Evolutionary conservation across 2,113 vertebrate genomes (phyloP).

Genomic region (Xiphophorus maculatus): DNA sequence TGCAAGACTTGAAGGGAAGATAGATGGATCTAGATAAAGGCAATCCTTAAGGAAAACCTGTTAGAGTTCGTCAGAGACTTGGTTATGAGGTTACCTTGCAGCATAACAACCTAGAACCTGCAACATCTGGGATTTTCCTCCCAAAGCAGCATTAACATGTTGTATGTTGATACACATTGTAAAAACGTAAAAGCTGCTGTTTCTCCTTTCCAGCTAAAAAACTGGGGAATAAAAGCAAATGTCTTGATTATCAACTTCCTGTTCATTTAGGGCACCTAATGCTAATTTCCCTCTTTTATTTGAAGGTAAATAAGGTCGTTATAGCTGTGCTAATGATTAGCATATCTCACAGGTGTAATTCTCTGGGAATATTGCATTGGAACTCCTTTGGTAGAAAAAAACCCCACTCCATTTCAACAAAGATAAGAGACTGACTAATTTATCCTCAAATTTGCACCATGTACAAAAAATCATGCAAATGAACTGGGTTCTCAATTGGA

Average conservation of each 20-base stretch:
- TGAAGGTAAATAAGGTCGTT: constrained; percentile 86
- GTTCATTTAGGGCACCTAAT: constrained; percentile 78
- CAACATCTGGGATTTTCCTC: not conserved
- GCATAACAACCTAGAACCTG: not conserved
- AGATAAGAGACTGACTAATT: constrained; percentile 80
- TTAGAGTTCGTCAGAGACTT: not conserved
- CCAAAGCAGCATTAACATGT: not conserved
- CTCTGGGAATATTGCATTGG: constrained; percentile 67
- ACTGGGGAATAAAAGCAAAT: constrained; percentile 61
- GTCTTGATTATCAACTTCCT: constrained; percentile 81
- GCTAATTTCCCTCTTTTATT: constrained; percentile 82
- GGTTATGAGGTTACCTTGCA: not conserved
- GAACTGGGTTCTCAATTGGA: constrained; percentile 80
- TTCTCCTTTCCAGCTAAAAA: constrained; percentile 63
- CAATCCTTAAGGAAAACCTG: not conserved
- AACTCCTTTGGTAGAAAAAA: constrained; percentile 77
- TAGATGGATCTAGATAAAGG: not conserved
- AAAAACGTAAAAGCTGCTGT: constrained; percentile 28
- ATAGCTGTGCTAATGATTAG: constrained; percentile 77
- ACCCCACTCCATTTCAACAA: constrained; percentile 78
- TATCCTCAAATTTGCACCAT: constrained; percentile 81
- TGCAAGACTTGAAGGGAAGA: not conserved
- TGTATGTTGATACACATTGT: not conserved
- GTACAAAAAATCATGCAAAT: constrained; percentile 89
- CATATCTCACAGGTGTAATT: constrained; percentile 85